Base-by-base conservation (phyloP, 2,113 vertebrate genomes). In the Zosterops borbonicus region DNA sequence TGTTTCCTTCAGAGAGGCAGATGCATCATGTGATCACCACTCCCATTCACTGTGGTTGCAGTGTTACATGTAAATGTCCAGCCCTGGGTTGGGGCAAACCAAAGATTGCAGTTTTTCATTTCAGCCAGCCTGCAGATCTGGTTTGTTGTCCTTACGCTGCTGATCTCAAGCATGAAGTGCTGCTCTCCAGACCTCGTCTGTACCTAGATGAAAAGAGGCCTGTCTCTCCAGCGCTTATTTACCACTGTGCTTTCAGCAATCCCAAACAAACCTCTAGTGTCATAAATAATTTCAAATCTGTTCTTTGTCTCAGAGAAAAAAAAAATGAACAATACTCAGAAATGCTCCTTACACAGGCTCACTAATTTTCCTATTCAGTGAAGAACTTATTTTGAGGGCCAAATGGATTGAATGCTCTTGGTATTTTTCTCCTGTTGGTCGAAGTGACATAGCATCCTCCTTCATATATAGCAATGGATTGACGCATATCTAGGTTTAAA, bases 221-320 rank as follows among this genome's bases (percentile, higher is more conserved):
- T 86, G 18, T 60, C 21, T 69, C 22, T 89, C n/a, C 19, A 73
- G 62, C 62, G 27, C 9, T 29, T 7, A 76, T 41, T 78, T 69
- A 77, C 31, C 84, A 81, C 64, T 74, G 81, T 6, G 6, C 39
- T 90, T 91, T 86, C 67, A 92, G 59, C 44, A 56, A 90, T 83
- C 35, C 31, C 19, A 47, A 68, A 41, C 50, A 86, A 78, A 53
- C 19, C 28, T 75, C 29, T 64, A 63, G 37, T 33, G 31, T 33
- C 75, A 88, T 47, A 90, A 94, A 83, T 58, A 86, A 65, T 81
- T 93, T 83, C 31, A 92, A 88, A 86, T 75, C 14, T 73, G 29
- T 79, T 89, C 41, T 88, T 78, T 94, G 47, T 55, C 44, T 84
- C 52, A 56, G 33, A 68, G n/a, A 70, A n/a, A 55, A 74, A 74